Evolutionary conservation across 1,140 invertebrate genomes (phyloP), one percentile per base, ranked within the genome.

Genomic region (Daktulosphaira vitifoliae): DNA sequence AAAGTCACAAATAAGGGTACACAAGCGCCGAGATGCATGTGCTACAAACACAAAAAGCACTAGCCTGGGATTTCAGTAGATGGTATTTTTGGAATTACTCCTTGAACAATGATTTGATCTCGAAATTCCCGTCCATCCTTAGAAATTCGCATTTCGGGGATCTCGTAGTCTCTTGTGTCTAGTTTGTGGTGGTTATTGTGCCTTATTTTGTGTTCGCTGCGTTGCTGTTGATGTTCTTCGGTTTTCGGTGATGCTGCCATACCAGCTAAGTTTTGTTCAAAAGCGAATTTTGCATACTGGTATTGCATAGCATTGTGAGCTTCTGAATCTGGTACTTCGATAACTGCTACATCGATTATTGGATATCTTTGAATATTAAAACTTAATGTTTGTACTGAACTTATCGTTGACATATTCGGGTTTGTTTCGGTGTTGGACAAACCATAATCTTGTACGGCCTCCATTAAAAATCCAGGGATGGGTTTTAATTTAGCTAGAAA

Each of bases 301-400:
- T 66, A 68, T n/a, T 59, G 16, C 23, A 67, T 23, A 0, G 67
- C 65, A 11, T 65, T 65, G 2, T 65, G 2, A 0, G 13, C 59
- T 20, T 69, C 69, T 9, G 66, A 66, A 7, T 68, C 67, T 6
- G 71, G 67, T 2, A 69, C 39, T 56, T 71, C 69, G 15, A 71
- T 42, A 4, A 70, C 71, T 37, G 67, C 69, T 26, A 71, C 48
- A 49, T 71, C 71, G 15, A 71, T 62, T 33, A 70, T 68, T 4
- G 71, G 71, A 46, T 69, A 67, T 39, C 25, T 46, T 44, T 29
- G 52, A 42, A 37, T 65, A 22, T 22, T 70, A 44, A 65, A 70
- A 68, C 23, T 66, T 26, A 20, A 62, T 66, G 67, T 67, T 42
- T 25, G 68, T 50, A 56, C 66, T 38, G 54, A 33, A 1, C 0